Percentiles rank a stretch among this genome's conserved stretches.
Evolutionary conservation across 2,797 vertebrate species (phyloP).

Genomic region (Alcedo atthis): DNA sequence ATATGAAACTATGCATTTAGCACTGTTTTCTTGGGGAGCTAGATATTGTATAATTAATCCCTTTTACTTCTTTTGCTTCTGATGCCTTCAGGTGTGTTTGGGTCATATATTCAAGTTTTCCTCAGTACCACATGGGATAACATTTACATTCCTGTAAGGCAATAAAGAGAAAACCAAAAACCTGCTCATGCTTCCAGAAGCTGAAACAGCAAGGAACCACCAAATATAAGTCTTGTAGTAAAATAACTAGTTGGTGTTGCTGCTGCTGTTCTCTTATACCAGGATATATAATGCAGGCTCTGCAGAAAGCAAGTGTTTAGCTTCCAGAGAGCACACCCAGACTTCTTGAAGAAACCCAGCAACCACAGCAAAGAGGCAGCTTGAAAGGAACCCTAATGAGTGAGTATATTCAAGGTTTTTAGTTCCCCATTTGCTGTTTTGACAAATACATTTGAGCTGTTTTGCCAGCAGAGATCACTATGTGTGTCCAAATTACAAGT

Average conservation of each 20-base stretch:
- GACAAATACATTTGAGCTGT: background rate
- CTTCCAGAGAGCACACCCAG: background rate
- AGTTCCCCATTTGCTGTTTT: constrained; percentile 10
- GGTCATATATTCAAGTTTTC: background rate
- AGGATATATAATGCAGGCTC: background rate
- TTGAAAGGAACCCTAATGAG: background rate
- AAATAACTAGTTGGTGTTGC: background rate
- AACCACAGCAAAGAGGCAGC: background rate
- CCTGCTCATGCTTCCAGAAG: background rate
- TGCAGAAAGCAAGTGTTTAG: background rate
- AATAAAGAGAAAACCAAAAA: background rate
- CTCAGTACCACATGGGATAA: background rate
- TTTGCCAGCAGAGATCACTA: constrained; percentile 42
- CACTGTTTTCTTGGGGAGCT: background rate
- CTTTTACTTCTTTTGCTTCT: background rate
- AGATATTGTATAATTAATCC: background rate
- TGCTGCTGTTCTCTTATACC: background rate
- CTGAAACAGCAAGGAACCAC: background rate
- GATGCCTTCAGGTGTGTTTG: background rate
- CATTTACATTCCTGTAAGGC: background rate
- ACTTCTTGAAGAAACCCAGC: background rate
- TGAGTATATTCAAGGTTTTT: background rate
- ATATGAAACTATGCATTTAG: background rate
- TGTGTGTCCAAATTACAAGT: constrained; percentile 12
- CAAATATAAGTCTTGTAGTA: background rate